Base-by-base conservation (phyloP, 2,797 vertebrate species). In the Enteromius paludinosus region DNA sequence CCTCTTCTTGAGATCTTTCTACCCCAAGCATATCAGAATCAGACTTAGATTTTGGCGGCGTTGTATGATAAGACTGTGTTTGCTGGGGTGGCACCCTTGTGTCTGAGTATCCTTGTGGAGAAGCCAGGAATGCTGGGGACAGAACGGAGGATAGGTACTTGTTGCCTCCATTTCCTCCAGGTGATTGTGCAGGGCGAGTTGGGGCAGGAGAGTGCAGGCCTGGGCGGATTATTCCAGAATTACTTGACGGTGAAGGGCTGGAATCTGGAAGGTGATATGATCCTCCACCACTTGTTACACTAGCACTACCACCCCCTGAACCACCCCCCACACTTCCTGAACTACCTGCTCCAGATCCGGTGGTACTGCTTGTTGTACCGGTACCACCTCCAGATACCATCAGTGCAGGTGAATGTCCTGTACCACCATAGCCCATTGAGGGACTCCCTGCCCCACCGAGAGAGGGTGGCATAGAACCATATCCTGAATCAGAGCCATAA, bases 141-240 rank as follows among this genome's bases (percentile, higher is more conserved):
- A 97, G 87, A 12, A 97, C 94, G 0, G 95, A 94, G 0, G 96
- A 93, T 23, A 97, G 85, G 84, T 96, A 98, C 65, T 98, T 98
- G 2, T 92, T 94, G 85, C 89, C 45, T 17, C 91, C 93, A 81
- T 91, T 87, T 79, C 89, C 89, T 91, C 94, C 78, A 89, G 96
- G 15, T 90, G 96, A 41, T 82, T 93, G 94, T 33, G 90, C 86
- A 45, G 95, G 95, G 0, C 92, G 94, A 81, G 87, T 82, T 5
- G 95, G 92, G 1, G 94, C 94, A 0, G 97, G 96, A 0, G 97
- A 97, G 72, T 97, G 96, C 56, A 98, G 87, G 68, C 92, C 91
- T 1, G 97, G 94, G 0, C 93, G 95, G 70, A 94, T 95, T 77
- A 96, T 95, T 54, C 93, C 89, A 80, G 94, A 92, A 86, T 82